Conservation (phyloP, 2,113 vertebrate genomes). For the Pogonocichla stellata region DNA sequence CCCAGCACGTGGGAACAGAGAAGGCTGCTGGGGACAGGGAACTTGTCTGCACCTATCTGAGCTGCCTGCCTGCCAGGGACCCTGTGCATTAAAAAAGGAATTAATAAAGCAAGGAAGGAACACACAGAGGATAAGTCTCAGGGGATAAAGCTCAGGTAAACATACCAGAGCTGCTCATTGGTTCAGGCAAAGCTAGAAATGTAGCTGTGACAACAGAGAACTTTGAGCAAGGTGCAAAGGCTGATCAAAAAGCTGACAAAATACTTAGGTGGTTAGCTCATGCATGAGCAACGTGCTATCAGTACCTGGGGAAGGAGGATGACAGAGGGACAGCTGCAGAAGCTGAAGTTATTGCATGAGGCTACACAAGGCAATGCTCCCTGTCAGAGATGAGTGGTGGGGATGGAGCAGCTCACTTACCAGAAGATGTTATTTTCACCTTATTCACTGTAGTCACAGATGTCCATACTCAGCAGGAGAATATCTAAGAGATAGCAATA, state of each 20-base stretch:
- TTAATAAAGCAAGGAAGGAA: background rate
- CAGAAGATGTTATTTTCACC: background rate
- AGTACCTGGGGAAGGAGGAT: background rate
- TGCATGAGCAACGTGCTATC: background rate
- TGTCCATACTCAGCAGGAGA: background rate
- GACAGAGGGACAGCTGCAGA: background rate
- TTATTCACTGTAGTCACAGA: background rate
- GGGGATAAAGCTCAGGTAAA: conserved; percentile 25
- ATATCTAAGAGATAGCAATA: background rate
- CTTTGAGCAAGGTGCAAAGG: conserved; percentile 43
- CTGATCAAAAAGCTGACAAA: conserved; percentile 40
- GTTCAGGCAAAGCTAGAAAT: background rate
- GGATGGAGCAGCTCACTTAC: background rate
- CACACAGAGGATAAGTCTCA: background rate
- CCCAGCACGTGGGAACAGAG: background rate
- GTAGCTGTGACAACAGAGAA: conserved; percentile 14
- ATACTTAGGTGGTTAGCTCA: conserved; percentile 13
- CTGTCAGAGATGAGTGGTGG: rapidly evolving
- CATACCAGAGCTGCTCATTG: background rate
- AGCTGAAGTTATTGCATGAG: background rate
- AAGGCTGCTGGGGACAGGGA: background rate
- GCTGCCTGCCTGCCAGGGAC: background rate
- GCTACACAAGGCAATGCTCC: background rate
- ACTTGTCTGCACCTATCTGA: background rate
- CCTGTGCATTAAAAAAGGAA: background rate